Conservation (phyloP, 1,140 invertebrate genomes). For the Drosophila nigromelanica region DNA sequence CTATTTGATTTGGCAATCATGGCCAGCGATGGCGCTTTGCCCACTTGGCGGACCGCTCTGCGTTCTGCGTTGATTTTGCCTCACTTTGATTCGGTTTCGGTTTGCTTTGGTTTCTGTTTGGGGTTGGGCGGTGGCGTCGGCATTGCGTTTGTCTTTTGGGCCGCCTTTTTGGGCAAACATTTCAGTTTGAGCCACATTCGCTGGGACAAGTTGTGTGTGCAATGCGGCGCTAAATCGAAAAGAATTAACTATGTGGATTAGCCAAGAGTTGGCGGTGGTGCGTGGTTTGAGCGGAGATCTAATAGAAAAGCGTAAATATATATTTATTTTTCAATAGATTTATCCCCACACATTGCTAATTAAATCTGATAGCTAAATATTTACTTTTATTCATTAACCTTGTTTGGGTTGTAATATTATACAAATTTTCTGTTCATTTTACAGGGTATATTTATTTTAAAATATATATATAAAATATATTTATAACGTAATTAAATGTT, state of each 20-base stretch:
- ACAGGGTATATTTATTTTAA: neutral
- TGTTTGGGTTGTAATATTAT: neutral
- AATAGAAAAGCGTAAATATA: neutral
- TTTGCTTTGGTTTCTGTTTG: constrained; percentile 24
- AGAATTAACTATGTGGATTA: constrained; percentile 54
- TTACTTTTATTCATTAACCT: no score
- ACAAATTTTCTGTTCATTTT: neutral
- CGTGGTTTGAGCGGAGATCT: neutral
- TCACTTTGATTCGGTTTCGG: constrained; percentile 48
- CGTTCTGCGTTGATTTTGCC: constrained; percentile 50
- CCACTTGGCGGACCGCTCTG: constrained; percentile 62
- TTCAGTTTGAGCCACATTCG: constrained; percentile 51
- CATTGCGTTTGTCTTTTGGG: constrained; percentile 67
- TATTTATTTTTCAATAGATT: no score
- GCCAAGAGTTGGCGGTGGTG: constrained; percentile 35
- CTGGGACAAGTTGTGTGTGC: constrained; percentile 20
- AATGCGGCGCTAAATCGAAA: constrained; percentile 27
- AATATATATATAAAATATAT: no score
- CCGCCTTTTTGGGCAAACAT: constrained; percentile 68
- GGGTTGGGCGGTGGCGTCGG: constrained; percentile 58
- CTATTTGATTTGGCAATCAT: constrained; percentile 81
- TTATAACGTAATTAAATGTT: no score
- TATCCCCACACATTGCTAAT: no score
- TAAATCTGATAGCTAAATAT: no score
- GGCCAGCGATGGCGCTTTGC: constrained; percentile 60